Evolutionary conservation across 2,888 invertebrate species (phyloP), one percentile per base, ranked within the genome.

Genomic region (Xestia rhomboidea): DNA sequence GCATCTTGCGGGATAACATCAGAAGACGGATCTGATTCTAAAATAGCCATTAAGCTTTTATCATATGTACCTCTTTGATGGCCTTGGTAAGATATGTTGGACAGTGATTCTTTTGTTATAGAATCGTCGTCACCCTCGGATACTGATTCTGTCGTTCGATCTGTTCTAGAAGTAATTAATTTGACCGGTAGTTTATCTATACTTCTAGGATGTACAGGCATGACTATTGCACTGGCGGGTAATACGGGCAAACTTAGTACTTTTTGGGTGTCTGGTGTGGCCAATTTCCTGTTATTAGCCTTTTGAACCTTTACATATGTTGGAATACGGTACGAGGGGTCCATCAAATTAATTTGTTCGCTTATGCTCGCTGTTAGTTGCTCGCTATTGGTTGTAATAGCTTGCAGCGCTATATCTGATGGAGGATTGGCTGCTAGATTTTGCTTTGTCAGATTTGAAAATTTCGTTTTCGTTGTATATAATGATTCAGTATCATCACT

Each of bases 11-110:
- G 30, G 10, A 38, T 11, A 13, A 15, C 13, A 10, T 54, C 27
- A 5, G 81, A 60, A 49, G 73, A 75, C 5, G 70, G 73, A n/a
- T 85, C 63, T 8, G 85, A 88, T 34, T 81, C 79, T 5, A 82
- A 11, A 34, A 68, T 46, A 10, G 73, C 72, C 82, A 81, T 88
- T 0, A 84, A 11, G 38, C 77, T 80, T 77, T 91, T 90, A 27
- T 90, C 89, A 7, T 81, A 84, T 0, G 77, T 71, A 2, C 81
- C 83, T 86, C 85, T 85, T 41, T 15, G 13, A 41, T 76, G 30
- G 21, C 21, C 8, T 15, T 15, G 64, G 8, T 95, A 89, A 68
- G 92, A 15, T n/a, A 64, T 89, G 76, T 91, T 86, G 0, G 94
- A 79, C 18, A 93, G 2, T n/a, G 76, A 49, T 13, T 51, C 15